These are phyloP conservation scores for Drosophila navojoa DNA, from an alignment of 1,140 invertebrate species.

Conservation along the genomic window DNA sequence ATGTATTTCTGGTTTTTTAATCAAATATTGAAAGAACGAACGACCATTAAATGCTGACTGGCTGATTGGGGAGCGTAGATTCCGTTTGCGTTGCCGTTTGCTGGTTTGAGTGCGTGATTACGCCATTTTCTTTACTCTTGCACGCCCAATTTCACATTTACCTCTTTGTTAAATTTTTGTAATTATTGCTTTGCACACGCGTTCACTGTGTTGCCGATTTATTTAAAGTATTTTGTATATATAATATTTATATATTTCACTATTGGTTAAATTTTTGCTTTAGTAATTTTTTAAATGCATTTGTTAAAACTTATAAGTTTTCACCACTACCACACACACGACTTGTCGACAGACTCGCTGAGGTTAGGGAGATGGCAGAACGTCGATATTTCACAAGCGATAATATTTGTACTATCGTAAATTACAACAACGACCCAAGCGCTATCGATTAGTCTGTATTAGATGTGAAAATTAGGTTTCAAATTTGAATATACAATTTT, in stretches of 20 bases:
- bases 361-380: constrained; percentile 28
- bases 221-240: constrained; percentile 45
- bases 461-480: too few species aligned
- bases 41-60: constrained; percentile 63
- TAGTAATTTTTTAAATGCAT: constrained; percentile 46
- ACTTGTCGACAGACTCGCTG: constrained; percentile 46
- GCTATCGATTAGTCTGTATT: background rate
- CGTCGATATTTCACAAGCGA: constrained; percentile 5
- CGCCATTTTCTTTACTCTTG: constrained; percentile 77
- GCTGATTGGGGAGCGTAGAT: constrained; percentile 68
- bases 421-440: background rate
- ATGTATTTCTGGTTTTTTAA: constrained; percentile 50
- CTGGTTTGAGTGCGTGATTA: constrained; percentile 76
- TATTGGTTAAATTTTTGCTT: constrained; percentile 24
- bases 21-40: constrained; percentile 52
- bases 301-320: constrained; percentile 49
- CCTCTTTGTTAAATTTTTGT: constrained; percentile 52
- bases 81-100: constrained; percentile 71
- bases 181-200: constrained; percentile 52
- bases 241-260: constrained; percentile 35
- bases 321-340: constrained; percentile 47
- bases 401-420: background rate
- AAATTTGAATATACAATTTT: too few species aligned
- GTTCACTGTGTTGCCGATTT: constrained; percentile 37
- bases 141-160: constrained; percentile 76